A percentile compares a stretch with the other conserved stretches of the same genome.
Evolutionary conservation across 2,888 invertebrate genomes (phyloP).

Genomic region (Lypha dubia): DNA sequence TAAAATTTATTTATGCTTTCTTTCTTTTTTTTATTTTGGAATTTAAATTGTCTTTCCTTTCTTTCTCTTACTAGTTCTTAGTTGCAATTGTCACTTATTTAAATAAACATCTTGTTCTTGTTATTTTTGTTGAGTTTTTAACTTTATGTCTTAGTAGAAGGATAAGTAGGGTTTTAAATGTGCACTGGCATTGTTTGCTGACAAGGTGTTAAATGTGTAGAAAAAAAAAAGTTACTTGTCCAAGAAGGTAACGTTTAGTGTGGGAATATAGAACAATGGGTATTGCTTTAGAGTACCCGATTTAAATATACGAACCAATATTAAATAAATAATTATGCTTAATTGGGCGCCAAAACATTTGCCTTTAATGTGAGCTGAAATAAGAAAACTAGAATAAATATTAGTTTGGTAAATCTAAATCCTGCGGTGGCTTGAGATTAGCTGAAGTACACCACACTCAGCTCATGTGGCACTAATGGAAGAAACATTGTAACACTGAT

Average conservation of each 20-base stretch:
- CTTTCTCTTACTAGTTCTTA: slow-evolving; percentile 18
- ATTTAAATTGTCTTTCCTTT: slow-evolving; percentile 43
- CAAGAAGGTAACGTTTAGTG: slow-evolving; percentile 21
- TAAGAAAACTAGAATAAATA: too few relatives aligned
- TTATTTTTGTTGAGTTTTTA: neutral
- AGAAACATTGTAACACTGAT: too few relatives aligned
- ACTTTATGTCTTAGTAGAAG: neutral
- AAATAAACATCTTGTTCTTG: slow-evolving; percentile 51
- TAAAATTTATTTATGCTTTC: slow-evolving; percentile 19
- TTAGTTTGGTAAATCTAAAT: too few relatives aligned
- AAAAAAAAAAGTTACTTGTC: slow-evolving; percentile 51
- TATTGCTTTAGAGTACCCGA: neutral
- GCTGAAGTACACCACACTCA: too few relatives aligned
- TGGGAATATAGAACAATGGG: neutral
- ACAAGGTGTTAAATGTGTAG: slow-evolving; percentile 58
- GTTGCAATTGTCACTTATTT: slow-evolving; percentile 58
- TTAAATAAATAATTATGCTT: too few relatives aligned
- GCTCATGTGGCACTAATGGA: too few relatives aligned
- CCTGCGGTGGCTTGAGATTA: too few relatives aligned
- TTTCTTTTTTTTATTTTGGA: slow-evolving; percentile 33
- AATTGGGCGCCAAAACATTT: neutral
- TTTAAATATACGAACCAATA: neutral
- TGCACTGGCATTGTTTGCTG: slow-evolving; percentile 11
- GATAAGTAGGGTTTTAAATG: neutral
- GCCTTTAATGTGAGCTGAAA: neutral